Evolutionary conservation across 2,113 vertebrate genomes (phyloP), one percentile per base, ranked within the genome.

Genomic region (Mastomys coucha): DNA sequence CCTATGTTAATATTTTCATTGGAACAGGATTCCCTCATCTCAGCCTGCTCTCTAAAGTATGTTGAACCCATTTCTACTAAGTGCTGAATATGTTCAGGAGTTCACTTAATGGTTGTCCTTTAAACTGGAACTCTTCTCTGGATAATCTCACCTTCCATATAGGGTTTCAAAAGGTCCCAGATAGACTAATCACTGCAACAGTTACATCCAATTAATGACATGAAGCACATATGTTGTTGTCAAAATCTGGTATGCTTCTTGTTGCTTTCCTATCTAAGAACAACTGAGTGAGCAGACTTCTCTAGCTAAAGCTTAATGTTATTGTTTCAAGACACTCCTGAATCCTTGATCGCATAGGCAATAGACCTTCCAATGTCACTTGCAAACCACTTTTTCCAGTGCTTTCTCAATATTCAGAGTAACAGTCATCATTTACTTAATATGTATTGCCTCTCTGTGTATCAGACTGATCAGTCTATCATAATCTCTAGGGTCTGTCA

Each of bases 361-460:
- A 12, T 88, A 1, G 12, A 58, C 4, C 22, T 1, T 87, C n/a
- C 0, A 58, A 0, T 2, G 4, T 85, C n/a, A 69, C 0, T 9
- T 70, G 5, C 33, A 42, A 70, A 73, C 58, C 75, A 3, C 70
- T 76, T 84, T 81, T 53, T 96, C 5, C 22, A 87, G 2, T 73
- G 36, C 73, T 63, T 95, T 4, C 3, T 76, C 22, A 6, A 2
- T 14, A 63, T 89, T 95, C 19, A 58, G 13, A 77, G 56, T 78
- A 87, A 90, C 56, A n/a, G 28, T 53, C 31, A 56, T 36, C 4
- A 51, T 80, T 87, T 51, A 82, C 8, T 12, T 42, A 95, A 88
- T 20, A 26, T 39, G 1, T 42, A 76, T 58, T 88, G 36, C 63
- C 58, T 75, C 87, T 42, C 69, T 45, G 36, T 60, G 10, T 8